A percentile compares a stretch with the other conserved stretches of the same genome.
These are phyloP conservation scores for Lampris incognitus DNA, from an alignment of 2,113 vertebrate genomes.

Conservation along the genomic window DNA sequence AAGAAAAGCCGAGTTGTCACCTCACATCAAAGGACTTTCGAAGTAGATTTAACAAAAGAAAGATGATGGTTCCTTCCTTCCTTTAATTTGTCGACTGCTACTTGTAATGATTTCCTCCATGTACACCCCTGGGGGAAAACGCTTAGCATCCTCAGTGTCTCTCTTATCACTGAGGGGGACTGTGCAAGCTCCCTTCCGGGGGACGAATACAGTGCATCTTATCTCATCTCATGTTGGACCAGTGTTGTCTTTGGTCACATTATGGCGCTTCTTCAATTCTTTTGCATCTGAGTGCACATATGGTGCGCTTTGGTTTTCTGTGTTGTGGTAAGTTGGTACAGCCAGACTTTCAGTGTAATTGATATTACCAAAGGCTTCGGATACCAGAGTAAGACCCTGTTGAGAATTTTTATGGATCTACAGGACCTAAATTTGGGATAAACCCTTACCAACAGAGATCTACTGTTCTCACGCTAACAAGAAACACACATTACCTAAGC, in stretches of 20 bases:
- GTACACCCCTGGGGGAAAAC: constrained; percentile 22
- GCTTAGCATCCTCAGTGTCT: not conserved
- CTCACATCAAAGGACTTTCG: constrained; percentile 17
- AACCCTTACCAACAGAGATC: constrained; percentile 30
- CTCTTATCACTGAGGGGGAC: constrained; percentile 8
- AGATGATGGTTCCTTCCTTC: not conserved
- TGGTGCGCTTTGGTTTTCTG: constrained; percentile 40
- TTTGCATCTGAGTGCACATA: constrained; percentile 39
- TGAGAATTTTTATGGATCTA: constrained; percentile 40
- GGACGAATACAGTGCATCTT: too few species aligned
- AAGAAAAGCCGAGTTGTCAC: constrained; percentile 1
- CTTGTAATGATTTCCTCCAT: constrained; percentile 12
- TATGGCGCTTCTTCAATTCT: constrained; percentile 23
- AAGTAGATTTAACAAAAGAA: constrained; percentile 18
- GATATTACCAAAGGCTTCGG: constrained; percentile 12
- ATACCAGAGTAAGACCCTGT: constrained; percentile 27
- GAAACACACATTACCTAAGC: constrained; percentile 25
- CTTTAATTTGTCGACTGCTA: not conserved
- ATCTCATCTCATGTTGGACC: not conserved
- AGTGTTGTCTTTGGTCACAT: constrained; percentile 15
- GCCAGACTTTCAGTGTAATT: constrained; percentile 21
- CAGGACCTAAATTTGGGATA: constrained; percentile 8
- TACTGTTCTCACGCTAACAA: constrained; percentile 24
- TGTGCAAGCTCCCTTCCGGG: too few species aligned
- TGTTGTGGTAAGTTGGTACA: constrained; percentile 30